Conservation (phyloP, 2,113 vertebrate species). For the Taxidea taxus region DNA sequence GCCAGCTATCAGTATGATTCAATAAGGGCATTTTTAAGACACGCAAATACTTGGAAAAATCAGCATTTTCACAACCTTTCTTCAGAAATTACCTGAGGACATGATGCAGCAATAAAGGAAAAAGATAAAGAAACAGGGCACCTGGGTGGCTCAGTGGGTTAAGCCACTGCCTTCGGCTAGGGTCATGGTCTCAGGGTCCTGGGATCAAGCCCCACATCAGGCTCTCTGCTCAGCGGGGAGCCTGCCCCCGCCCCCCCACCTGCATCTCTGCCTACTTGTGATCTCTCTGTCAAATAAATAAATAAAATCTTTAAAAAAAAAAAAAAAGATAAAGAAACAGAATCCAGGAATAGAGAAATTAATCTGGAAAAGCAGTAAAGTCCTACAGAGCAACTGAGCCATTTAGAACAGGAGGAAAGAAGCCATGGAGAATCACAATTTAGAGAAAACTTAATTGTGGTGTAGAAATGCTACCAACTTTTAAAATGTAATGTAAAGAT, state of each 20-base stretch:
- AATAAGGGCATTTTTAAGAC: background rate
- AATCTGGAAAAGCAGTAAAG: background rate
- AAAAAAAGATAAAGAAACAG: background rate
- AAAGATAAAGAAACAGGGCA: background rate
- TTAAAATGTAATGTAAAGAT: slow-evolving; percentile 5
- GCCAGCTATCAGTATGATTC: background rate
- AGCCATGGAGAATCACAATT: background rate
- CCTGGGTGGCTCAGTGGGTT: too few relatives aligned
- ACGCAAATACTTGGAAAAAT: background rate
- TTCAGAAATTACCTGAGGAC: background rate
- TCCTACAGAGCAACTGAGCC: background rate
- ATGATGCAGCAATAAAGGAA: background rate
- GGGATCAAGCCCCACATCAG: too few relatives aligned
- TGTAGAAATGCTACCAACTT: background rate
- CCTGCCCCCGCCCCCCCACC: too few relatives aligned
- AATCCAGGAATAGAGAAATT: background rate
- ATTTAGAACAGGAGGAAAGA: background rate
- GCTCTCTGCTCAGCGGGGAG: too few relatives aligned
- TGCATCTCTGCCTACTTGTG: too few relatives aligned
- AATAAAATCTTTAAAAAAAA: too few relatives aligned
- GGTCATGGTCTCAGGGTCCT: too few relatives aligned
- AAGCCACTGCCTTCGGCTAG: too few relatives aligned
- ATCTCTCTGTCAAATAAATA: too few relatives aligned
- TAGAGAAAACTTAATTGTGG: background rate
- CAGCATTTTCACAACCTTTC: background rate